Evolutionary conservation across 2,113 vertebrate genomes (phyloP).

Genomic region (Cyanoliseus patagonus): DNA sequence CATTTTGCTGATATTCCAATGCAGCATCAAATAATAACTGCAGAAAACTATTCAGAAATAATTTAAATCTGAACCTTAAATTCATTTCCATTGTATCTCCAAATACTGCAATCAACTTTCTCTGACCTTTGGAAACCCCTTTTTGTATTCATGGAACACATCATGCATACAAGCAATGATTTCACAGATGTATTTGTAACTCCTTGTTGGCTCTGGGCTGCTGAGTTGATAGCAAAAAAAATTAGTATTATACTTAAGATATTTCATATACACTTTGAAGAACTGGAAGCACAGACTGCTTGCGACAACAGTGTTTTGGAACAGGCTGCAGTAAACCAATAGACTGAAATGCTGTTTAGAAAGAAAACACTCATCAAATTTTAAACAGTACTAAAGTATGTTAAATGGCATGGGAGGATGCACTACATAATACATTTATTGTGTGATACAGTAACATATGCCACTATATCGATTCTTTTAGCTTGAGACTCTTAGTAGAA

Average conservation of each 20-base stretch:
- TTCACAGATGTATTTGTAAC: neutral
- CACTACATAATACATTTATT: neutral
- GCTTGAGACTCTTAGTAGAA: neutral
- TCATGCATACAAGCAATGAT: neutral
- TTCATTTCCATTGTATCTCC: neutral
- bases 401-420: neutral
- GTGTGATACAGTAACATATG: neutral
- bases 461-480: neutral
- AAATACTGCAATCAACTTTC: constrained; percentile 10
- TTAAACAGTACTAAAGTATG: neutral
- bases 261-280: neutral
- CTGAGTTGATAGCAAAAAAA: neutral
- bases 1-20: neutral
- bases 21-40: neutral
- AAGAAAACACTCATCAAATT: neutral
- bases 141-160: neutral
- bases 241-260: neutral
- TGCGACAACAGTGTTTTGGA: neutral
- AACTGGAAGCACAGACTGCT: neutral
- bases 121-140: neutral
- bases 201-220: neutral
- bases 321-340: neutral
- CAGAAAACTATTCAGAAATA: neutral
- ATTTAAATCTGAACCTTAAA: neutral
- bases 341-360: neutral